phyloP scores from a whole-genome alignment of 2,113 vertebrate genomes.

The Pomatorhinus ruficollis region DNA sequence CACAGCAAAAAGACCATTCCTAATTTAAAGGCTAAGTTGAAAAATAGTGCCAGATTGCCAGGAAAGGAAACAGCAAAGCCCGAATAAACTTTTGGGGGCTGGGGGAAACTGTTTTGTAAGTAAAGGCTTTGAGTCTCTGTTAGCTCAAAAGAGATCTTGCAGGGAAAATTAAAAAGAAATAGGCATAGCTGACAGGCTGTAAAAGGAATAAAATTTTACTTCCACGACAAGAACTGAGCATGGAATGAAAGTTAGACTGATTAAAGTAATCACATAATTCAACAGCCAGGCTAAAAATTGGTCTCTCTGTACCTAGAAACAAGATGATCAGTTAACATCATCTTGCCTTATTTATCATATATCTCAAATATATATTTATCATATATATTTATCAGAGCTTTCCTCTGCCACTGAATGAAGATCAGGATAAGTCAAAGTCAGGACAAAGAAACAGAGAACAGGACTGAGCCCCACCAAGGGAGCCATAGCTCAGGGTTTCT shows the following conservation, averaged over 20 bases:
- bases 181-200: neutral
- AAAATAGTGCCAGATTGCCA: neutral
- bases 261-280: neutral
- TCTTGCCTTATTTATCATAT: neutral
- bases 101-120: neutral
- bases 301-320: neutral
- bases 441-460: neutral
- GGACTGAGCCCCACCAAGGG: accelerated
- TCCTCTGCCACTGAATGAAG: neutral
- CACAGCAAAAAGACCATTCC: neutral
- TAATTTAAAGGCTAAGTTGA: neutral
- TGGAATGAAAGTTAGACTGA: neutral
- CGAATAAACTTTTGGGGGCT: neutral
- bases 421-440: neutral
- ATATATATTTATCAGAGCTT: too few relatives aligned
- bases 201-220: neutral
- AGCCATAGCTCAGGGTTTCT: neutral
- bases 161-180: neutral
- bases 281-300: neutral
- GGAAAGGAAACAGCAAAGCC: neutral
- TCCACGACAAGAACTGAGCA: neutral
- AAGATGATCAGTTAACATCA: neutral
- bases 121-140: neutral
- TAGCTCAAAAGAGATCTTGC: neutral
- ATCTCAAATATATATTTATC: too few relatives aligned